Evolutionary conservation across 2,888 invertebrate species (phyloP).

Genomic region (Lithophane semibrunnea): DNA sequence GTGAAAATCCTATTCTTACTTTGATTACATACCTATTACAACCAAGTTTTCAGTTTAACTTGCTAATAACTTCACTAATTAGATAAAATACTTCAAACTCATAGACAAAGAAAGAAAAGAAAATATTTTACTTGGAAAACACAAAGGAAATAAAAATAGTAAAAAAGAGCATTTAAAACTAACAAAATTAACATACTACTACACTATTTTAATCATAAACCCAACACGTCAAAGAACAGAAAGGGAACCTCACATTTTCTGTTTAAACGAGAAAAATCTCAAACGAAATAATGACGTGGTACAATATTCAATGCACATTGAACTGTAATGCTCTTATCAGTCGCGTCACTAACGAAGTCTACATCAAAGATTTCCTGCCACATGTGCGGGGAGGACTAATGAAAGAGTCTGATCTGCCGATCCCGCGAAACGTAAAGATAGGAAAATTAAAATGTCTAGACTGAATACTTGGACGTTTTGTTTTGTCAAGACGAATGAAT

Average conservation of each 20-base stretch:
- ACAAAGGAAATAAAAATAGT: too few relatives aligned
- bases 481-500: conserved; percentile 77
- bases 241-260: conserved; percentile 47
- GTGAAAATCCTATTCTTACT: background rate
- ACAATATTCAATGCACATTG: conserved; percentile 69
- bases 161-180: too few relatives aligned
- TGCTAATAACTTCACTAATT: background rate
- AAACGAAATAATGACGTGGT: conserved; percentile 74
- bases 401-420: conserved; percentile 86
- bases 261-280: conserved; percentile 63
- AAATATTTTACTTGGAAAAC: too few relatives aligned
- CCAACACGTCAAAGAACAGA: conserved; percentile 38
- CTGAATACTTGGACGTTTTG: conserved; percentile 80
- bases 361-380: conserved; percentile 86
- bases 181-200: background rate
- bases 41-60: background rate
- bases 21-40: background rate
- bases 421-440: conserved; percentile 83
- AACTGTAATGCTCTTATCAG: conserved; percentile 81
- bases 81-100: background rate
- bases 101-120: background rate
- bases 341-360: conserved; percentile 83
- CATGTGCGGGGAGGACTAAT: conserved; percentile 83
- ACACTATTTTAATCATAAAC: conserved; percentile 13
- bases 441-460: conserved; percentile 91